A percentile compares a stretch with the other conserved stretches of the same genome.
Conservation (phyloP, 2,888 invertebrate species). For the Amiota mariae region DNA sequence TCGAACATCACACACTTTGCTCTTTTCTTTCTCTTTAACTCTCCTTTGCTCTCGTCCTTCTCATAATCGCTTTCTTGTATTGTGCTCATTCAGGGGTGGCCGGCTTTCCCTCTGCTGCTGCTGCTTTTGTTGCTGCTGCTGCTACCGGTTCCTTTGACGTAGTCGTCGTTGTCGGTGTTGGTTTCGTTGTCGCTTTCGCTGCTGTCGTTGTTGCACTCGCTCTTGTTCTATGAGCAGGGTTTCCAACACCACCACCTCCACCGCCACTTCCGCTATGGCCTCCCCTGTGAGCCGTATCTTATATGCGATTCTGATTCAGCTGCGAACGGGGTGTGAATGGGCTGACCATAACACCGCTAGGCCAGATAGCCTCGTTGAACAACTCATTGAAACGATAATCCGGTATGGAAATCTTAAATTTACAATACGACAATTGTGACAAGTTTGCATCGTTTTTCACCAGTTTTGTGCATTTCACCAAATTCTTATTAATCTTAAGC, state of each 20-base stretch:
- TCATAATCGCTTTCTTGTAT: conserved; percentile 38
- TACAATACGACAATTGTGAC: conserved; percentile 69
- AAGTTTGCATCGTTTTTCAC: conserved; percentile 70
- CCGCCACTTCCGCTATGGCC: not conserved
- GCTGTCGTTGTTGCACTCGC: conserved; percentile 22
- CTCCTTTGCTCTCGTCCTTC: conserved; percentile 2
- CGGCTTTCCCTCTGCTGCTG: conserved; percentile 32
- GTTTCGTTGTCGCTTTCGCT: not conserved
- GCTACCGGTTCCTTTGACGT: conserved; percentile 20
- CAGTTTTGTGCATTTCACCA: conserved; percentile 69
- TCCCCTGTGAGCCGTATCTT: conserved; percentile 42
- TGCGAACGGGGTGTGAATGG: conserved; percentile 70
- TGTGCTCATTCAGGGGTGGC: conserved; percentile 32
- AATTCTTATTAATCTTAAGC: conserved; percentile 68
- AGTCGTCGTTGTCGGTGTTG: not conserved
- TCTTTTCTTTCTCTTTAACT: conserved; percentile 17
- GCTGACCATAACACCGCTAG: conserved; percentile 71
- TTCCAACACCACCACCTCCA: not conserved
- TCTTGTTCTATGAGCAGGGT: not conserved
- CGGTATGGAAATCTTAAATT: conserved; percentile 70
- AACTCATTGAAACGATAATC: conserved; percentile 71
- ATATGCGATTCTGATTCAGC: conserved; percentile 70
- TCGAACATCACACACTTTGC: conserved; percentile 8
- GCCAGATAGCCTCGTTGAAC: conserved; percentile 70
- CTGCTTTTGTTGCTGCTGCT: conserved; percentile 27